Percentiles rank a stretch among this genome's conserved stretches.
These are phyloP conservation scores for Malurus cyaneus DNA, from an alignment of 2,113 vertebrate species.

Conservation along the genomic window DNA sequence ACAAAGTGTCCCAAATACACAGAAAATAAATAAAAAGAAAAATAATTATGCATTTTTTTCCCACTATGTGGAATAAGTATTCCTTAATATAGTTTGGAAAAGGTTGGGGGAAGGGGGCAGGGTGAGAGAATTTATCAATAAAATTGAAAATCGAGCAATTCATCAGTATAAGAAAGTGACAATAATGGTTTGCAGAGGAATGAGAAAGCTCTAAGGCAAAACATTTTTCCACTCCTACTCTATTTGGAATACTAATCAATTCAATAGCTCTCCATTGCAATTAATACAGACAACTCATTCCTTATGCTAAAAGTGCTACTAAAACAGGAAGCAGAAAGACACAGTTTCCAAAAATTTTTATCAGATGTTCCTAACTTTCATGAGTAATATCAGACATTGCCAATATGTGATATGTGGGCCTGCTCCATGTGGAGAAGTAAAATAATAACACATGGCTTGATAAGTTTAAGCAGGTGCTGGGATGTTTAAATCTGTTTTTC, in stretches of 20 bases:
- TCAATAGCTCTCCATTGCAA: neutral
- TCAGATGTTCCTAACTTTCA: neutral
- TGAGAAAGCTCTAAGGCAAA: neutral
- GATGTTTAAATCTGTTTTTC: neutral
- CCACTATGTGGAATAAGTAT: neutral
- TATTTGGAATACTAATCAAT: neutral
- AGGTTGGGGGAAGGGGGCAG: neutral
- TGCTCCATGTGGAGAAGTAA: neutral
- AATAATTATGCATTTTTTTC: neutral
- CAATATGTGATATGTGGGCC: rapidly evolving
- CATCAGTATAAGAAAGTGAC: neutral
- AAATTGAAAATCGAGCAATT: neutral
- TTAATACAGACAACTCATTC: neutral
- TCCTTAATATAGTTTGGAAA: neutral
- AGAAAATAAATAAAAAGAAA: neutral
- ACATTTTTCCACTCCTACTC: neutral
- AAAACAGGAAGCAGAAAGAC: neutral
- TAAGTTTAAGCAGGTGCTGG: neutral
- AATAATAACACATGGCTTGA: neutral
- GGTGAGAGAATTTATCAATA: neutral
- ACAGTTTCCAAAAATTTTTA: neutral
- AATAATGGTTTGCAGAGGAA: neutral
- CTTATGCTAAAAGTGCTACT: neutral
- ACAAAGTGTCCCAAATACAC: neutral
- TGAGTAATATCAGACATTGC: neutral